Base-by-base conservation (phyloP, 2,113 vertebrate species). In the Upupa epops region DNA sequence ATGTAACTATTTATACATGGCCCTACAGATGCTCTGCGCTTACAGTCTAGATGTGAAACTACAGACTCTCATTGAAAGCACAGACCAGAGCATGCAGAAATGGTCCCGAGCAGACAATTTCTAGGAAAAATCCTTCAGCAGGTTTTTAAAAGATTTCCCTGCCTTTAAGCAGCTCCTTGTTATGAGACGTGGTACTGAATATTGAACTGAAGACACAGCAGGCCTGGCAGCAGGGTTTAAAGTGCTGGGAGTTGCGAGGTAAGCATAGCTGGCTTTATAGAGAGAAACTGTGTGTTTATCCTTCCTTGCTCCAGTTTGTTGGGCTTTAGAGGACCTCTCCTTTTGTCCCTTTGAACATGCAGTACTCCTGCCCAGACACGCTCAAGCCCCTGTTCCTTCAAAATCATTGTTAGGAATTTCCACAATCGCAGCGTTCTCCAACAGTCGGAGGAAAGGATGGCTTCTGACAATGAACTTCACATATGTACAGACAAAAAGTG, bases 381-480 rank as follows among this genome's bases (percentile, higher is more conserved):
- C 36, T 36, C 15, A 24, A 90, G 37, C 29, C 55, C n/a, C 48
- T 12, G 21, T 89, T 60, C 49, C 83, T 93, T 91, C 89, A 80
- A 93, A 90, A 77, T 42, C 42, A 42, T 69, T 78, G 90, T 84
- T 87, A 58, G 48, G 36, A 56, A 87, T 77, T 86, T 80, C 64
- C 87, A 91, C 95, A 94, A 90, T 89, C 4, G 10, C 55, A 56
- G 81, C 92, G 56, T 96, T 93, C 84, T 95, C 78, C 60, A 31
- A 14, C 63, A 65, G 46, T 34, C 72, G 84, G 63, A 87, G 87
- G 78, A 63, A 90, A 94, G 65, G 78, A 46, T 36, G 71, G 73
- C 81, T 73, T 91, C 76, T 95, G 88, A 95, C 94, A 96, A 90
- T 90, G 86, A 76, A 95, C 63, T 80, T 93, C 92, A 93, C 81